Percentiles rank a stretch among this genome's conserved stretches.
These are phyloP conservation scores for Mastacembelus armatus DNA, from an alignment of 2,797 vertebrate species.

Conservation along the genomic window DNA sequence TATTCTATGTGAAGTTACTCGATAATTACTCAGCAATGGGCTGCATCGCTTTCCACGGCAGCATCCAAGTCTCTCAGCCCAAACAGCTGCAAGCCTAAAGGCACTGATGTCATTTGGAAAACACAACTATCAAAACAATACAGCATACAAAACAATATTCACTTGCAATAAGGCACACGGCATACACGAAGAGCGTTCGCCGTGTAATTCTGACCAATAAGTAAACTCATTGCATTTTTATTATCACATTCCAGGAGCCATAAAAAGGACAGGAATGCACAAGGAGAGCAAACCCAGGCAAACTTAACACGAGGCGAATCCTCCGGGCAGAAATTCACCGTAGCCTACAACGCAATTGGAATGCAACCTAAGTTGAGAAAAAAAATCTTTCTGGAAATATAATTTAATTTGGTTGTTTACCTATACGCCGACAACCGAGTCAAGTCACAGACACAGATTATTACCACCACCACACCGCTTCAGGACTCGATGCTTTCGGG, in stretches of 20 bases:
- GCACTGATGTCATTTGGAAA: conserved; percentile 19
- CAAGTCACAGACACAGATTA: conserved; percentile 19
- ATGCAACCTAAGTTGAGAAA: conserved; percentile 22
- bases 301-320: conserved; percentile 39
- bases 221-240: conserved; percentile 17
- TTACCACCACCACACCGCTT: conserved; percentile 5
- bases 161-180: not conserved
- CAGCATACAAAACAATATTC: not conserved
- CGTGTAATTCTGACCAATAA: not conserved
- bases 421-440: not conserved
- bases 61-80: conserved; percentile 9
- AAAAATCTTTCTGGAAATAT: not conserved
- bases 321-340: conserved; percentile 7
- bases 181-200: not conserved
- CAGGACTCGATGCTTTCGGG: conserved; percentile 20
- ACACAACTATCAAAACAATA: conserved; percentile 4
- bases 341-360: not conserved
- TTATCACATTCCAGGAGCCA: not conserved
- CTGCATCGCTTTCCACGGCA: conserved; percentile 7
- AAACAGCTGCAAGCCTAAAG: not conserved
- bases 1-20: conserved; percentile 18
- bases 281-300: conserved; percentile 13
- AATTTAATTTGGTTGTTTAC: conserved; percentile 3
- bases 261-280: not conserved
- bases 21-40: conserved; percentile 10